These are phyloP conservation scores for Sarcophaga rosellei DNA, from an alignment of 2,888 invertebrate genomes.

Conservation along the genomic window DNA sequence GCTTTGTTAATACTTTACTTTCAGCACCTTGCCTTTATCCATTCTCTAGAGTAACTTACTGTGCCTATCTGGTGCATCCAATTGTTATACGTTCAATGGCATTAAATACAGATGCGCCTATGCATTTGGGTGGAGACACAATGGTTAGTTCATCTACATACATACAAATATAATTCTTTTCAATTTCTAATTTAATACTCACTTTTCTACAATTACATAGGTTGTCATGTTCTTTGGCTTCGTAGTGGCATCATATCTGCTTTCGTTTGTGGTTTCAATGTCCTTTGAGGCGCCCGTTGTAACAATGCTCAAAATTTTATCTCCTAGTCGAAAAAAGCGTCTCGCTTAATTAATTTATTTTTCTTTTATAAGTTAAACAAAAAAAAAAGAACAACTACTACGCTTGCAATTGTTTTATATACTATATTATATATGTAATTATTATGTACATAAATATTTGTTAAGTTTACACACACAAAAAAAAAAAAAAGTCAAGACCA, in stretches of 20 bases:
- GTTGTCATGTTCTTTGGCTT: conserved; percentile 91
- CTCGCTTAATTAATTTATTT: conserved; percentile 72
- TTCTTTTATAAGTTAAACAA: background rate
- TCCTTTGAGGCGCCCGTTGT: conserved; percentile 93
- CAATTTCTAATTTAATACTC: background rate
- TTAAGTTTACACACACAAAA: conserved; percentile 63
- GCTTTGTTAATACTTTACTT: conserved; percentile 88
- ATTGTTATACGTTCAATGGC: conserved; percentile 90
- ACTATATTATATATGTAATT: conserved; percentile 20
- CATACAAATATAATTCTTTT: background rate
- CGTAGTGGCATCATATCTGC: conserved; percentile 88
- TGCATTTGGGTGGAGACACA: conserved; percentile 89
- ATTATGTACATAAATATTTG: conserved; percentile 67
- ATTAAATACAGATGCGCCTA: conserved; percentile 90
- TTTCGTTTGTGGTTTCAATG: conserved; percentile 90
- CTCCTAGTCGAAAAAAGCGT: conserved; percentile 83
- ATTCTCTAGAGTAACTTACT: conserved; percentile 93
- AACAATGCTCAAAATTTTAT: conserved; percentile 88
- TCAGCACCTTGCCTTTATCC: conserved; percentile 91
- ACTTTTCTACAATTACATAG: conserved; percentile 80
- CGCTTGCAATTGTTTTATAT: conserved; percentile 65
- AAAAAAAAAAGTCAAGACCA: conserved; percentile 13
- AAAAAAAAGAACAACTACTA: conserved; percentile 40
- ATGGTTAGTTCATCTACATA: conserved; percentile 86
- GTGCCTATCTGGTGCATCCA: conserved; percentile 92